phyloP scores from a whole-genome alignment of 2,888 invertebrate genomes.

The Bembecia ichneumoniformis region DNA sequence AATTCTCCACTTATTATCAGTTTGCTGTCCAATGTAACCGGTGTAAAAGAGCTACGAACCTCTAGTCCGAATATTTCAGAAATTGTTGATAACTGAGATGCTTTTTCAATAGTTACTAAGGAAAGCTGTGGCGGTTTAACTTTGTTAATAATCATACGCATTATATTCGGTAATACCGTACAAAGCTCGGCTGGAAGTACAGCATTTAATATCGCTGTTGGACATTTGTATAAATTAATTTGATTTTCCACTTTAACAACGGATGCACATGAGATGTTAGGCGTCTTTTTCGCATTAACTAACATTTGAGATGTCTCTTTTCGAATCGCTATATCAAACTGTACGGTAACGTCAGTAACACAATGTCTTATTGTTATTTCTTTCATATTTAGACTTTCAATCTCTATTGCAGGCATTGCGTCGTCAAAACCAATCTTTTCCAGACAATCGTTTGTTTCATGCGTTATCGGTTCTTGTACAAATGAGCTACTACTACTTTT shows the following conservation, averaged over 20 bases:
- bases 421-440: slow-evolving; percentile 34
- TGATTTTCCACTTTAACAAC: slow-evolving; percentile 24
- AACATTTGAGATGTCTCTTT: slow-evolving; percentile 12
- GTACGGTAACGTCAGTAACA: slow-evolving; percentile 40
- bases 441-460: slow-evolving; percentile 11
- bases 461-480: slow-evolving; percentile 9
- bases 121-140: slow-evolving; percentile 10
- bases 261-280: slow-evolving; percentile 26
- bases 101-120: slow-evolving; percentile 14
- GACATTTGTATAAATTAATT: slow-evolving; percentile 42
- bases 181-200: slow-evolving; percentile 55
- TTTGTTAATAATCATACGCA: slow-evolving; percentile 26
- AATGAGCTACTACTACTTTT: neutral
- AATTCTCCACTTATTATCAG: too few relatives aligned
- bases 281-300: slow-evolving; percentile 13
- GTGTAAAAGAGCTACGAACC: neutral
- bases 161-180: slow-evolving; percentile 44
- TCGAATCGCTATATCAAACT: slow-evolving; percentile 45
- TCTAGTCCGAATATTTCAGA: slow-evolving; percentile 19
- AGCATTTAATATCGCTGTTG: slow-evolving; percentile 42
- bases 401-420: slow-evolving; percentile 26
- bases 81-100: slow-evolving; percentile 25
- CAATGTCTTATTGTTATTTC: slow-evolving; percentile 48
- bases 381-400: slow-evolving; percentile 33
- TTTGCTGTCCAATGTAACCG: too few relatives aligned